Percentiles rank a stretch among this genome's conserved stretches.
These are phyloP conservation scores for Steatornis caripensis DNA, from an alignment of 2,113 vertebrate genomes.

Conservation along the genomic window DNA sequence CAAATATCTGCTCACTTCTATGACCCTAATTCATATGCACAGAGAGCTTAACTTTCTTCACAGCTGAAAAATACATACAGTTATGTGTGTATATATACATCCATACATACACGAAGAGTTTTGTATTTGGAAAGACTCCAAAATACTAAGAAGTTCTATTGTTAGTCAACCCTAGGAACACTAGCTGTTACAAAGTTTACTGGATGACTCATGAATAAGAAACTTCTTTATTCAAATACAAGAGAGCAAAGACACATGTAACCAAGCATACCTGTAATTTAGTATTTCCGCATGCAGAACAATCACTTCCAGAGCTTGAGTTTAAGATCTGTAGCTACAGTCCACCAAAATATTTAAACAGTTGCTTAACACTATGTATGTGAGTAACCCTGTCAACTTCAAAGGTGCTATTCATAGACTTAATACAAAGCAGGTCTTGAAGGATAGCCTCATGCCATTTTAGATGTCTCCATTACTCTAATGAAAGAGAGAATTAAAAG, in stretches of 20 bases:
- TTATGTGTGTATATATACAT: too few species aligned
- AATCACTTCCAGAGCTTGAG: neutral
- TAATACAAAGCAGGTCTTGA: neutral
- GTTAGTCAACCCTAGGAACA: neutral
- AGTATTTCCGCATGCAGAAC: neutral
- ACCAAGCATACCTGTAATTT: neutral
- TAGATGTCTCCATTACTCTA: neutral
- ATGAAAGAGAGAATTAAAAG: neutral
- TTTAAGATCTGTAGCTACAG: neutral
- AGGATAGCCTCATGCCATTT: neutral
- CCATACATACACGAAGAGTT: neutral
- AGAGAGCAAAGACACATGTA: neutral
- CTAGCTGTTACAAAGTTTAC: neutral
- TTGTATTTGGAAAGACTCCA: neutral
- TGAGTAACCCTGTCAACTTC: neutral
- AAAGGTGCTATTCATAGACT: neutral
- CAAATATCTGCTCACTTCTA: neutral
- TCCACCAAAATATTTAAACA: neutral
- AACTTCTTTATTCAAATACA: neutral
- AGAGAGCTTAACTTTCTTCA: neutral
- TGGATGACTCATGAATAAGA: neutral
- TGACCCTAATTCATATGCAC: neutral
- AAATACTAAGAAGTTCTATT: neutral
- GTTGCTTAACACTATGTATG: neutral
- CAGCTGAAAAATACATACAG: neutral